phyloP scores from a whole-genome alignment of 2,797 vertebrate genomes.

The Buphagus erythrorhynchus region DNA sequence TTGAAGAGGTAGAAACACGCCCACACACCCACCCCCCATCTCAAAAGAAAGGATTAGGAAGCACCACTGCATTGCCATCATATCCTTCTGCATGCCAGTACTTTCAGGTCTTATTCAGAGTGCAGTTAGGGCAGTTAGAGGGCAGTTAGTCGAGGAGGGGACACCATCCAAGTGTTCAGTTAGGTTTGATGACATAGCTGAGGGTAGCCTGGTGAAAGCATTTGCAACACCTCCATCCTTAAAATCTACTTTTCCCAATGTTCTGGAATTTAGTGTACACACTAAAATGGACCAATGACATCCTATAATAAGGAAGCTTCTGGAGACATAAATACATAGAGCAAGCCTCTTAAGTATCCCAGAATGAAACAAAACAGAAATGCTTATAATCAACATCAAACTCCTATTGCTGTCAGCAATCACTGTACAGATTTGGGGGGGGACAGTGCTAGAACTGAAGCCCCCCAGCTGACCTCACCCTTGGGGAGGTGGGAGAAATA shows the following conservation, averaged over 20 bases:
- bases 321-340: not conserved
- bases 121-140: too few species aligned
- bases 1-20: not conserved
- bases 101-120: not conserved
- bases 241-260: not conserved
- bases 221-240: not conserved
- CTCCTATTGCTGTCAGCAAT: not conserved
- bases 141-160: not conserved
- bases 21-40: not conserved
- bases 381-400: not conserved
- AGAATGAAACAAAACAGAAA: not conserved
- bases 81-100: not conserved
- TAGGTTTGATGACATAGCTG: not conserved
- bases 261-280: too few species aligned
- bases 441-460: not conserved
- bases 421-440: not conserved
- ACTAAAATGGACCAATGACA: not conserved
- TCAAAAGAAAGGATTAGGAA: not conserved
- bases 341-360: not conserved
- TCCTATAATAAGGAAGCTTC: not conserved
- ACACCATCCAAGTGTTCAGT: not conserved
- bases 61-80: not conserved
- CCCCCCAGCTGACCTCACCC: not conserved
- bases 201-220: not conserved
- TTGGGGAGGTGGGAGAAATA: not conserved